Conservation (phyloP, 2,888 invertebrate species). For the Cheiracanthium punctorium region DNA sequence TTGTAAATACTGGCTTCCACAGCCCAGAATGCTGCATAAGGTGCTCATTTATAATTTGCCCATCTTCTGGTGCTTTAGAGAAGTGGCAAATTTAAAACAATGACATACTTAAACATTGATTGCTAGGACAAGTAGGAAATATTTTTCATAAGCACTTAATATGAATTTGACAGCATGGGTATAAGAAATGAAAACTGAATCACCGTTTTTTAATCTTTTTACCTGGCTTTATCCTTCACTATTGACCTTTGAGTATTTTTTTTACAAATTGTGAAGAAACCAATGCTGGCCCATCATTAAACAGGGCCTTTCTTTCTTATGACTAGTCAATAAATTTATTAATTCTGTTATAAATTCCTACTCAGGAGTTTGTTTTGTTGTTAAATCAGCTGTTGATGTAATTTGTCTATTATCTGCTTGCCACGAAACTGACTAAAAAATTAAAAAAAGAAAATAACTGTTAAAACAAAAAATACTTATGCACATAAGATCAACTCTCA, state of each 20-base stretch:
- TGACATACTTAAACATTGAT: background rate
- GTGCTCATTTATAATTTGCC: conserved; percentile 56
- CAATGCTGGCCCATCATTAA: conserved; percentile 35
- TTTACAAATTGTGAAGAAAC: conserved; percentile 26
- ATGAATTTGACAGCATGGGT: conserved; percentile 22
- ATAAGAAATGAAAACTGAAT: conserved; percentile 21
- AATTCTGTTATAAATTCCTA: conserved; percentile 66
- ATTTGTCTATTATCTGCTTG: conserved; percentile 56
- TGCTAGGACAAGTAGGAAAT: conserved; percentile 34
- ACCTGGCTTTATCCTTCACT: conserved; percentile 45
- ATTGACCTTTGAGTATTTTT: conserved; percentile 40
- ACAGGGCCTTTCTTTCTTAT: conserved; percentile 49
- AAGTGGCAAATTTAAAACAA: conserved; percentile 31
- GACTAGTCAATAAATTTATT: conserved; percentile 67
- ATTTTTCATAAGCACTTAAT: conserved; percentile 63
- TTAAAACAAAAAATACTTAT: conserved; percentile 33
- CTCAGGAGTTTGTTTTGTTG: conserved; percentile 66
- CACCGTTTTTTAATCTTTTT: conserved; percentile 61
- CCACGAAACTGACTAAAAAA: conserved; percentile 43
- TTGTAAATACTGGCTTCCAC: conserved; percentile 60
- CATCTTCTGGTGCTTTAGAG: conserved; percentile 63
- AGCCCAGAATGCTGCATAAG: conserved; percentile 37
- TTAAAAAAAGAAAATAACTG: conserved; percentile 8
- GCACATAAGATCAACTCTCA: conserved; percentile 54
- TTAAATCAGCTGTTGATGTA: conserved; percentile 65